These are phyloP conservation scores for Tetragonula carbonaria DNA, from an alignment of 2,888 invertebrate species.

Conservation along the genomic window DNA sequence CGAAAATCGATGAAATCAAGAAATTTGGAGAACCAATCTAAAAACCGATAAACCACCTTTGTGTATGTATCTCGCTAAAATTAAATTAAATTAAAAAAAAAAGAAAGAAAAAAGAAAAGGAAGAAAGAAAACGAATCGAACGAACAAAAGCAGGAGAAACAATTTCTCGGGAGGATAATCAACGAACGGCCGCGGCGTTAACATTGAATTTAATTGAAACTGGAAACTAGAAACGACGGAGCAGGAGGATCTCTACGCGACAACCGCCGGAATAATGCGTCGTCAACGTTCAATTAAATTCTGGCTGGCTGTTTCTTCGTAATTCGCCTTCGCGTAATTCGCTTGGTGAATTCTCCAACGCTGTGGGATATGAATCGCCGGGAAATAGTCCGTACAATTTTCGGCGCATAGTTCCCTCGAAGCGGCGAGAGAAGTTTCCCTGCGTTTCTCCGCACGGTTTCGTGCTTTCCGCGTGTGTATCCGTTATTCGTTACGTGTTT, in stretches of 20 bases:
- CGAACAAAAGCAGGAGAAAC: neutral
- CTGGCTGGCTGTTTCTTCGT: constrained; percentile 42
- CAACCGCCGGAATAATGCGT: constrained; percentile 42
- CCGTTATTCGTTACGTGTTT: neutral
- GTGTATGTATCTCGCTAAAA: no score
- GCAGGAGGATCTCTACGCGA: constrained; percentile 15
- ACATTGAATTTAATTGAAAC: constrained; percentile 28
- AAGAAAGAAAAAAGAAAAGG: no score
- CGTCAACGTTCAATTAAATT: constrained; percentile 60
- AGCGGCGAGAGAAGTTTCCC: neutral
- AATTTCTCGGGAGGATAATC: neutral
- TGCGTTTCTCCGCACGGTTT: neutral
- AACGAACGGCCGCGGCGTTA: constrained; percentile 1
- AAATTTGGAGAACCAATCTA: no score
- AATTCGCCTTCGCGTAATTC: constrained; percentile 1
- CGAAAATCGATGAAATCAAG: no score
- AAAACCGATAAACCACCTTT: no score
- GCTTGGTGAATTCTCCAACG: constrained; percentile 4
- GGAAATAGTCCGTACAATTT: constrained; percentile 38
- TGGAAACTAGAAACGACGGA: constrained; percentile 5
- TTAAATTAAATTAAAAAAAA: no score
- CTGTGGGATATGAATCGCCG: constrained; percentile 30
- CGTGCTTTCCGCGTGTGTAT: neutral
- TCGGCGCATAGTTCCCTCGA: neutral
- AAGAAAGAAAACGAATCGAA: neutral